Conservation (phyloP, 2,888 invertebrate species). For the Amphimallon solstitiale region DNA sequence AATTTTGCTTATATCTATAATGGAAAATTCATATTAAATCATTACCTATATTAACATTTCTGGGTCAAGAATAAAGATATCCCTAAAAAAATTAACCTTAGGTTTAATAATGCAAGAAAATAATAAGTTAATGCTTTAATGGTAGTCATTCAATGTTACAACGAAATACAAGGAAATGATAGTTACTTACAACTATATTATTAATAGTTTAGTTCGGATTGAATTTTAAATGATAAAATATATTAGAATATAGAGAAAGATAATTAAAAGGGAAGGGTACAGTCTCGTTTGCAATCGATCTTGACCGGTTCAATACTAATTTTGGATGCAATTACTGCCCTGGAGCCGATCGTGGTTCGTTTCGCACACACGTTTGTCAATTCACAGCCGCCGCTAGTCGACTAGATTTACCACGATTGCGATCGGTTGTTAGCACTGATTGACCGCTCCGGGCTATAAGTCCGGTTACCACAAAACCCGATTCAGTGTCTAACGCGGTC, state of each 20-base stretch:
- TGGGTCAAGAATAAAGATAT: no score
- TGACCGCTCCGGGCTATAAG: conserved; percentile 25
- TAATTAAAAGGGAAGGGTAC: conserved; percentile 11
- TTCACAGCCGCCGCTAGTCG: conserved; percentile 20
- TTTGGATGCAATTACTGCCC: conserved; percentile 27
- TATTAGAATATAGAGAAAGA: neutral
- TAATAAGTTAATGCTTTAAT: no score
- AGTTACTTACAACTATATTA: no score
- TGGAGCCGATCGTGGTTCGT: conserved; percentile 14
- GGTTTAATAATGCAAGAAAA: no score
- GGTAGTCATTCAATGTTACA: no score
- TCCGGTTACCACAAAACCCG: conserved; percentile 5
- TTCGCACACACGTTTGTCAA: conserved; percentile 29
- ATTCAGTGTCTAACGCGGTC: conserved; percentile 10
- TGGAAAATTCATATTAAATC: no score
- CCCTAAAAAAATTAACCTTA: no score
- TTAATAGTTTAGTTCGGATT: no score
- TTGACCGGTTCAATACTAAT: neutral
- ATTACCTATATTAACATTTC: no score
- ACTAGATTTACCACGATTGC: conserved; percentile 29
- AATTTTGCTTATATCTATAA: no score
- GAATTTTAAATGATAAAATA: no score
- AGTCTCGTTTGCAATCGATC: neutral
- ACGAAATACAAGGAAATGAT: no score
- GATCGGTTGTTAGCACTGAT: conserved; percentile 30